Base-by-base conservation (phyloP, 2,888 invertebrate species). In the Phlogophora meticulosa region DNA sequence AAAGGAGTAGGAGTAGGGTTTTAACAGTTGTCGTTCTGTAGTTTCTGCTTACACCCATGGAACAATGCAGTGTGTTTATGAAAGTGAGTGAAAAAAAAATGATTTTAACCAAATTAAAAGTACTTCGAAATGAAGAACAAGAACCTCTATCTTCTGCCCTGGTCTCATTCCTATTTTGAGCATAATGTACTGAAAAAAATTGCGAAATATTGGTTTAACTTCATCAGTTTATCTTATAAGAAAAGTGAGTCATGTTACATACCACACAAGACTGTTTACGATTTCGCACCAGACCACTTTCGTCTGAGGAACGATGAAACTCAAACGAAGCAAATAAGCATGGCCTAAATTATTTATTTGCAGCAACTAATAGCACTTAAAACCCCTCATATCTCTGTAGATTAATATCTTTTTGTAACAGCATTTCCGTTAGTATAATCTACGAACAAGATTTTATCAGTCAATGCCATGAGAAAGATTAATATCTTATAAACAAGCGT, bases 381-480 rank as follows among this genome's bases (percentile, higher is more conserved):
- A 38, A 38, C 7, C 9, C 38, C n/a, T 34, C 11, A 1, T 73
- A 52, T 53, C 46, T 73, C 53, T 72, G 4, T 53, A 55, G 49
- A 73, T 53, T 34, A 51, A 34, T 24, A 5, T 9, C n/a, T 32
- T 32, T 51, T 72, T 46, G 32, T 51, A 17, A 22, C 20, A 34
- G 11, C 53, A 24, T 62, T 43, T 68, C 43, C 36, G 49, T 71
- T 17, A 1, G 20, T 55, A 43, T 55, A 43, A 64, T 38, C 42
- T 34, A 49, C 22, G 11, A 36, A 59, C 28, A 38, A 24, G n/a
- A 51, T 43, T n/a, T 17, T 72, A 74, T 63, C 77, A 49, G 20
- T 51, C 11, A 59, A 52, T 38, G 28, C 43, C 69, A 28, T 43
- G 9, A 36, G 53, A 46, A 69, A 48, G 59, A 59, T 72, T 11